Conservation (phyloP, 2,797 vertebrate species). For the Anguilla obscura region DNA sequence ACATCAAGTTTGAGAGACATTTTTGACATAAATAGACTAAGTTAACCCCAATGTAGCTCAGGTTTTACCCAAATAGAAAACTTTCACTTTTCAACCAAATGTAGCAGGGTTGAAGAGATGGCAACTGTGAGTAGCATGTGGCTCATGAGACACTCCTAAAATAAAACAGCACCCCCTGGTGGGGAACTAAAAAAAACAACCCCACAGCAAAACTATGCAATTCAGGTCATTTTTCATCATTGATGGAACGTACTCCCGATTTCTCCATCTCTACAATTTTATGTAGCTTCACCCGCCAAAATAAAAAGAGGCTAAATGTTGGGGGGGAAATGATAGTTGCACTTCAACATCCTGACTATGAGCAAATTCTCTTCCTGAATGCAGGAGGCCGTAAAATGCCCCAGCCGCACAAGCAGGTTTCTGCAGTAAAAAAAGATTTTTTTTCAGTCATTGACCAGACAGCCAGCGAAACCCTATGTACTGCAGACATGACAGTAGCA, state of each 20-base stretch:
- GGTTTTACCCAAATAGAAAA: not conserved
- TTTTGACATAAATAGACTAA: too few species aligned
- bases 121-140: not conserved
- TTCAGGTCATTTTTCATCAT: not conserved
- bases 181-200: not conserved
- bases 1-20: too few species aligned
- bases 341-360: not conserved
- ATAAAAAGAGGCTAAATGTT: not conserved
- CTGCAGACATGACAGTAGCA: not conserved
- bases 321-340: not conserved
- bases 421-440: not conserved
- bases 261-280: not conserved
- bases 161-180: conserved; percentile 8
- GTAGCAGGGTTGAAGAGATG: not conserved
- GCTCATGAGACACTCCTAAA: not conserved
- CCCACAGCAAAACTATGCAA: not conserved
- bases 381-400: not conserved
- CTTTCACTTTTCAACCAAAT: not conserved
- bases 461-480: not conserved
- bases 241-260: not conserved
- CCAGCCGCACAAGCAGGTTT: not conserved
- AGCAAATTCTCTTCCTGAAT: not conserved
- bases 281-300: not conserved
- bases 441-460: not conserved
- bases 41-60: not conserved